Percentiles rank a stretch among this genome's conserved stretches.
Conservation (phyloP, 2,888 invertebrate species). For the Isoperla grammatica region DNA sequence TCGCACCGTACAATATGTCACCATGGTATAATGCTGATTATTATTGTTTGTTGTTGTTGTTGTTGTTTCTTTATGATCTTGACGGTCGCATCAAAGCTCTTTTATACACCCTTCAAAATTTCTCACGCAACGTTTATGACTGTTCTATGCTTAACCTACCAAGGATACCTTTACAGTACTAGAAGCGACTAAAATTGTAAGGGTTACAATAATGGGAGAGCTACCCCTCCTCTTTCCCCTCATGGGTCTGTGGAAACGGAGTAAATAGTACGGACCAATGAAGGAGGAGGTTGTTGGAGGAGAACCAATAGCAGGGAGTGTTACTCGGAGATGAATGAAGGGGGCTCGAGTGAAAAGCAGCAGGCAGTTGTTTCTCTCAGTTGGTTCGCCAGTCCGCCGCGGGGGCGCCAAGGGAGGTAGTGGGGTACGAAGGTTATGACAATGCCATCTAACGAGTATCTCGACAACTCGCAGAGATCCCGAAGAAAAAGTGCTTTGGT, state of each 20-base stretch:
- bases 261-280: conserved; percentile 15
- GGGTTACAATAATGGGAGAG: conserved; percentile 19
- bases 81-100: conserved; percentile 16
- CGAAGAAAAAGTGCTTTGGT: too few species aligned
- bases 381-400: conserved; percentile 5
- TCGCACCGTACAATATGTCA: conserved; percentile 9
- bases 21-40: conserved; percentile 15
- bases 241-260: conserved; percentile 3
- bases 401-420: background rate
- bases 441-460: conserved; percentile 8
- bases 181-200: conserved; percentile 20
- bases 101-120: conserved; percentile 19
- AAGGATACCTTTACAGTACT: conserved; percentile 19
- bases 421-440: background rate
- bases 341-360: background rate
- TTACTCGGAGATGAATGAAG: conserved; percentile 15
- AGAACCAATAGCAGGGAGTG: conserved; percentile 8
- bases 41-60: conserved; percentile 11
- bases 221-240: conserved; percentile 10
- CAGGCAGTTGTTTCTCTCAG: background rate
- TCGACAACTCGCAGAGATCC: conserved; percentile 1
- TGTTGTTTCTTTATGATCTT: conserved; percentile 12
- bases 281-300: background rate
- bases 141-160: conserved; percentile 19
- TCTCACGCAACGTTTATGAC: conserved; percentile 19